Percentiles rank a stretch among this genome's conserved stretches.
Evolutionary conservation across 2,113 vertebrate species (phyloP).

Genomic region (Corythoichthys haematopterus): DNA sequence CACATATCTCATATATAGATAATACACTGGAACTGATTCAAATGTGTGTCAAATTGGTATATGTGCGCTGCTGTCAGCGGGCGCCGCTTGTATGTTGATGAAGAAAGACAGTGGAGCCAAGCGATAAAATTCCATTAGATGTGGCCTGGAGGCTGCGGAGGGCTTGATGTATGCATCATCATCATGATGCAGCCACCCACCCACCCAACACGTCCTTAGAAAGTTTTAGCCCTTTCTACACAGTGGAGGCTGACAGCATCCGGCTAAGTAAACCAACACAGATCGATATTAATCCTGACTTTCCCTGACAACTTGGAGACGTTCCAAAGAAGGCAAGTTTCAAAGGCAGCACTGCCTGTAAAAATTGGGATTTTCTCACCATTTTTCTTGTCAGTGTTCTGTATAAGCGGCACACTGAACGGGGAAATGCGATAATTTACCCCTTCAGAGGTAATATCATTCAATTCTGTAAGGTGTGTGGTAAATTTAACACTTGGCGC

Average conservation of each 20-base stretch:
- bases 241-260: conserved; percentile 2
- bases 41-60: conserved; percentile 38
- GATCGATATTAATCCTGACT: conserved; percentile 2
- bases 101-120: conserved; percentile 43
- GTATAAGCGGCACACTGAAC: background rate
- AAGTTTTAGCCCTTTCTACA: background rate
- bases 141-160: conserved; percentile 36
- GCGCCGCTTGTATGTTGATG: conserved; percentile 46
- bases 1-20: conserved; percentile 15
- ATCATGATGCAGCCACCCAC: background rate
- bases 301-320: background rate
- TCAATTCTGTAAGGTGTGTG: no score
- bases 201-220: conserved; percentile 10
- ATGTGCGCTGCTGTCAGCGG: conserved; percentile 33
- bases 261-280: background rate
- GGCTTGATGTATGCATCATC: background rate
- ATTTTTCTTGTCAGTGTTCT: no score
- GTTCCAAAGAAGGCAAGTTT: background rate
- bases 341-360: no score
- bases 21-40: conserved; percentile 6
- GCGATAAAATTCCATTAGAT: conserved; percentile 45
- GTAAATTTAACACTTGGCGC: no score
- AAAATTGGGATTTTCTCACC: no score
- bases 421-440: background rate
- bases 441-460: no score